Percentiles rank a stretch among this genome's conserved stretches.
phyloP scores from a whole-genome alignment of 2,113 vertebrate species.

The Dasypus novemcinctus region DNA sequence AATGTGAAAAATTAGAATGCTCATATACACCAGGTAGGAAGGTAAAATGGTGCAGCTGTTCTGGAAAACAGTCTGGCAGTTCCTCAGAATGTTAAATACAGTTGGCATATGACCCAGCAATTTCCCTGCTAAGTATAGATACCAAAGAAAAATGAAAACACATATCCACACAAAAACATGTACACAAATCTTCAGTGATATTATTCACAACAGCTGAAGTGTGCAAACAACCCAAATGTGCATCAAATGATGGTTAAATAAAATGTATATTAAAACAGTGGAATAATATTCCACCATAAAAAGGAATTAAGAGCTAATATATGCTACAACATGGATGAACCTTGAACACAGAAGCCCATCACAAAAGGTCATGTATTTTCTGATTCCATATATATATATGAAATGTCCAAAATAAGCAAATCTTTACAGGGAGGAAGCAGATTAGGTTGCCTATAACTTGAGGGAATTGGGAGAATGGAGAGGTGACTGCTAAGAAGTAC shows the following conservation, averaged over 20 bases:
- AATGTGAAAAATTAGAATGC: not conserved
- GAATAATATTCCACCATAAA: not conserved
- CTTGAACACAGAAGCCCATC: not conserved
- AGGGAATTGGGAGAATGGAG: not conserved
- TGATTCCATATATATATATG: not conserved
- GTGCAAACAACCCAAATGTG: not conserved
- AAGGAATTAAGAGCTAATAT: not conserved
- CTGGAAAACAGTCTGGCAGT: too few species aligned
- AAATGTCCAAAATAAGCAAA: too few species aligned
- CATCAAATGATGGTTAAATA: not conserved
- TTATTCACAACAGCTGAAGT: not conserved
- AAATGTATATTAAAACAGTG: not conserved
- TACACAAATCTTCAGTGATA: not conserved
- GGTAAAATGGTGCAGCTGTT: too few species aligned
- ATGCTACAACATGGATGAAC: too few species aligned
- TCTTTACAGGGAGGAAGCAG: not conserved
- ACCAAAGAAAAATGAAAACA: constrained; percentile 47
- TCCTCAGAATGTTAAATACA: not conserved
- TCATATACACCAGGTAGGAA: not conserved
- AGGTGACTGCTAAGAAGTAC: not conserved
- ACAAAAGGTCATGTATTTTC: not conserved
- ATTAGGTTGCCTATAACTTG: not conserved
- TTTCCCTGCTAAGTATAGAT: not conserved
- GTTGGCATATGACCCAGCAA: not conserved
- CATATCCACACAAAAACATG: too few species aligned